Percentiles rank a stretch among this genome's conserved stretches.
These are phyloP conservation scores for Sylvilagus floridanus DNA, from an alignment of 2,797 vertebrate species.

Conservation along the genomic window DNA sequence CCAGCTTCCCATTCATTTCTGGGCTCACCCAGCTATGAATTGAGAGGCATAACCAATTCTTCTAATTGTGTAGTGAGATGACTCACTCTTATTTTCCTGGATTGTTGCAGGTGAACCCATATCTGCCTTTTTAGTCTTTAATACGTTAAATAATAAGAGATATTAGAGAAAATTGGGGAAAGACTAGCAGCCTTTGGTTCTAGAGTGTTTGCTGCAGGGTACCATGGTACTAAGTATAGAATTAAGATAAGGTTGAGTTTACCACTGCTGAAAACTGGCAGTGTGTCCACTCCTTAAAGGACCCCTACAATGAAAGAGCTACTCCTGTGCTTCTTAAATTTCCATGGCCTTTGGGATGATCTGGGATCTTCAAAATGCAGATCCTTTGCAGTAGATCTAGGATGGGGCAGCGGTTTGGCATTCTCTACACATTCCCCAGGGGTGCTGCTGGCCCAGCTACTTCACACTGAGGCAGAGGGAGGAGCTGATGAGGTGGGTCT, in stretches of 20 bases:
- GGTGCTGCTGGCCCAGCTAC: background rate
- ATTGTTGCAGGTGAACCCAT: constrained; percentile 73
- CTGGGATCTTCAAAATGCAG: background rate
- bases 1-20: constrained; percentile 76
- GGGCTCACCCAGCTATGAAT: constrained; percentile 76
- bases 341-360: background rate
- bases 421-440: background rate
- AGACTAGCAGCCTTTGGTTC: background rate
- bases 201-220: background rate
- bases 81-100: constrained; percentile 79
- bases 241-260: background rate
- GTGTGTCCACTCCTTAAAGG: background rate
- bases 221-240: background rate
- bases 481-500: background rate
- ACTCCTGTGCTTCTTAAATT: background rate
- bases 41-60: constrained; percentile 40
- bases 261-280: background rate
- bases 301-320: background rate
- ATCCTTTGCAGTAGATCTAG: background rate
- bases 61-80: constrained; percentile 70
- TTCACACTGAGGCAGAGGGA: background rate
- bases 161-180: constrained; percentile 57
- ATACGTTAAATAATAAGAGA: constrained; percentile 72
- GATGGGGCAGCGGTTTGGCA: background rate
- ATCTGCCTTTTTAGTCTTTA: constrained; percentile 66